Percentiles rank a stretch among this genome's conserved stretches.
These are phyloP conservation scores for Actinostola sp. DNA, from an alignment of 92 coral and sea anemone genomes.

Conservation along the genomic window DNA sequence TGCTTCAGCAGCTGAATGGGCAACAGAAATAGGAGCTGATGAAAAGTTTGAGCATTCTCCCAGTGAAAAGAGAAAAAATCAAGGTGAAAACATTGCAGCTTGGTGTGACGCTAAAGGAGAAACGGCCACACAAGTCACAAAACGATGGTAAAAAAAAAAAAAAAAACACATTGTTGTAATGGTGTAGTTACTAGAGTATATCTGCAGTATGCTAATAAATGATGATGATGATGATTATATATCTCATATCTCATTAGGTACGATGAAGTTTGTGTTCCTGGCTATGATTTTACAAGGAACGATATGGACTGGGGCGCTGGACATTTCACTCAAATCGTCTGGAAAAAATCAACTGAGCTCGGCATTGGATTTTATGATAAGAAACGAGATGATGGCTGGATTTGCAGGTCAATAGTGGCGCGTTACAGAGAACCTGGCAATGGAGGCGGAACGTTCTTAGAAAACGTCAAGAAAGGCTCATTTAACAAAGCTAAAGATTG, in stretches of 20 bases:
- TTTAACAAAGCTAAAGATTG: slow-evolving; percentile 57
- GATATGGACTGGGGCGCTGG: slow-evolving; percentile 65
- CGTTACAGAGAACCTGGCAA: slow-evolving; percentile 83
- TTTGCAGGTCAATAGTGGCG: slow-evolving; percentile 78
- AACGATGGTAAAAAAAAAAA: slow-evolving; percentile 79
- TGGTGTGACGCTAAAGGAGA: slow-evolving; percentile 65
- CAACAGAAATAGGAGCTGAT: slow-evolving; percentile 55
- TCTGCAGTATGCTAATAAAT: no score
- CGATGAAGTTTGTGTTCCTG: slow-evolving; percentile 81
- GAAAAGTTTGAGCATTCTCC: slow-evolving; percentile 71
- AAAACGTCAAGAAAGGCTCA: slow-evolving; percentile 78
- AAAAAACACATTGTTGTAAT: no score
- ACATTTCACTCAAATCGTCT: slow-evolving; percentile 86
- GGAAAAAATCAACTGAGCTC: slow-evolving; percentile 72
- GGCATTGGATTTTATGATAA: slow-evolving; percentile 81
- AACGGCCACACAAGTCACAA: slow-evolving; percentile 61
- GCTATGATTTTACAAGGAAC: slow-evolving; percentile 65
- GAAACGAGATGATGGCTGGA: slow-evolving; percentile 59
- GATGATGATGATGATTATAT: no score
- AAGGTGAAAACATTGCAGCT: slow-evolving; percentile 86
- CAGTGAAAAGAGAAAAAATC: slow-evolving; percentile 42
- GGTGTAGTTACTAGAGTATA: no score
- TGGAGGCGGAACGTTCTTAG: slow-evolving; percentile 45
- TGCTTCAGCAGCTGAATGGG: slow-evolving; percentile 68
- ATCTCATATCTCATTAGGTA: no score